phyloP scores from a whole-genome alignment of 2,888 invertebrate species.

The Yponomeuta sedellus region DNA sequence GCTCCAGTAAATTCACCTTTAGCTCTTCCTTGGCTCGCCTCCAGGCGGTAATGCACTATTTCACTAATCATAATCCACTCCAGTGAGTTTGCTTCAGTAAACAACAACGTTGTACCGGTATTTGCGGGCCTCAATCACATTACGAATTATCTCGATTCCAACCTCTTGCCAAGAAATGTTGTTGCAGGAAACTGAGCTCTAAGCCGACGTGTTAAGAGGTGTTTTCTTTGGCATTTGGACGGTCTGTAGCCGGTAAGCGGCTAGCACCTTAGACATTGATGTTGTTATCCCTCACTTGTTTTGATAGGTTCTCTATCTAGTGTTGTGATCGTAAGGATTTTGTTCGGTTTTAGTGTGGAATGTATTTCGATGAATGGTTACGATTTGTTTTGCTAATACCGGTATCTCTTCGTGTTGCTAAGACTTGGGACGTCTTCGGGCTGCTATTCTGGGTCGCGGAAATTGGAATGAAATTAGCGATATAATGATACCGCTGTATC shows the following conservation, averaged over 20 bases:
- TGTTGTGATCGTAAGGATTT: slow-evolving; percentile 56
- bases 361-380: slow-evolving; percentile 50
- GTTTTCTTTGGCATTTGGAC: not conserved
- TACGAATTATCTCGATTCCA: slow-evolving; percentile 23
- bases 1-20: not conserved
- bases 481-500: no score
- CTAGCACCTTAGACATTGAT: slow-evolving; percentile 1
- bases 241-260: not conserved
- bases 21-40: slow-evolving; percentile 8
- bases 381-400: slow-evolving; percentile 10
- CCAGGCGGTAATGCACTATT: slow-evolving; percentile 15
- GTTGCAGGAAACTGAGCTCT: not conserved
- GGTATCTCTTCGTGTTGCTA: not conserved
- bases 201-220: not conserved
- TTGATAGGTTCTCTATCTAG: slow-evolving; percentile 48
- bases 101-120: slow-evolving; percentile 29
- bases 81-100: slow-evolving; percentile 48
- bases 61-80: slow-evolving; percentile 30
- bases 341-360: slow-evolving; percentile 34
- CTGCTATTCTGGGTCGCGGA: slow-evolving; percentile 2
- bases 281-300: slow-evolving; percentile 37
- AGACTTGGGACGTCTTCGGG: slow-evolving; percentile 41
- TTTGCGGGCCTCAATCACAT: slow-evolving; percentile 11
- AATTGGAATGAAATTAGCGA: not conserved
- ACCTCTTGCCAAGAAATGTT: slow-evolving; percentile 39